Evolutionary conservation across 2,888 invertebrate genomes (phyloP), one percentile per base, ranked within the genome.

Genomic region (Oxystoma pomonae): DNA sequence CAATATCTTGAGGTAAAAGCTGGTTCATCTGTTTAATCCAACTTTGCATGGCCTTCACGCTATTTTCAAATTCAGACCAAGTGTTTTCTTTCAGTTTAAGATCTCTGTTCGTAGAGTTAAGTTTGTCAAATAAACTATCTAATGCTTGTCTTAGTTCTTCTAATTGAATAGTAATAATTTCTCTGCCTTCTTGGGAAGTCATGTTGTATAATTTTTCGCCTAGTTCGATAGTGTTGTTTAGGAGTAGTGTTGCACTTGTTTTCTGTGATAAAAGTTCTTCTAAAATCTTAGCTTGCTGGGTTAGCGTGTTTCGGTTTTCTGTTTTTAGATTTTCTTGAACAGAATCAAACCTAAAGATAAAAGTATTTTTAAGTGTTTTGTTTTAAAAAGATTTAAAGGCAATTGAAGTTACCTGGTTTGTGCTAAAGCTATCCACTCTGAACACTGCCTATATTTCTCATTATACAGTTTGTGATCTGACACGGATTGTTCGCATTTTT

Each of bases 51-150:
- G 84, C 86, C 62, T 91, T 90, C 16, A 91, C 85, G 69, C 90
- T 89, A 73, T 96, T 94, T 78, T 96, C 94, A 76, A 95, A 96
- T 1, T 92, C 92, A 17, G 90, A 90, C 96, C 95, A 96, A 71
- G 91, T 81, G 57, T 88, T 88, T 61, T 95, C 85, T 80, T 92
- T 93, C 0, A 89, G 87, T 78, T 94, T 92, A 20, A 96, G 83
- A 72, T 92, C 90, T 62, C 92, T 86, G 70, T 93, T 91, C 0
- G 89, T 86, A 64, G 86, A 88, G n/a, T 87, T 86, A 50, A 94
- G 87, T 66, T 86, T 88, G 72, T 95, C 95, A 72, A 89, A 94
- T 0, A 95, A 80, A 56, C 86, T 84, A 71, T 96, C 95, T 66
- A 95, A 85, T 0, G 90, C 87, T 75, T 90, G 88, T 74, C 94